phyloP scores from a whole-genome alignment of 1,140 invertebrate genomes.

The Drosophila ananassae region DNA sequence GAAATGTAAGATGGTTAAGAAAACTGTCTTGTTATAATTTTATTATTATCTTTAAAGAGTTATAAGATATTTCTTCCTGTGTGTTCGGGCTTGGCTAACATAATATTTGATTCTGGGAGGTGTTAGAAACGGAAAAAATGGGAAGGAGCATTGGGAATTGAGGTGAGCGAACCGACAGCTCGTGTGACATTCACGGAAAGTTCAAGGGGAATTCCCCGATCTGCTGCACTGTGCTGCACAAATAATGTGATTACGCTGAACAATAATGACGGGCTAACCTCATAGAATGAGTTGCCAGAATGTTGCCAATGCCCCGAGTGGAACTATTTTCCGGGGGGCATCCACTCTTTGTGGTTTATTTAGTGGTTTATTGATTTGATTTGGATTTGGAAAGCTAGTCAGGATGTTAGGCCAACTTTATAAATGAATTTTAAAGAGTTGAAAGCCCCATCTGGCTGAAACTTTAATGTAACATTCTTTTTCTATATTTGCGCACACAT shows the following conservation, averaged over 20 bases:
- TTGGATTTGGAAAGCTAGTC: constrained; percentile 11
- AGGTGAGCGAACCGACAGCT: constrained; percentile 55
- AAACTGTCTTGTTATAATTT: neutral
- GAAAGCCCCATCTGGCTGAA: no score
- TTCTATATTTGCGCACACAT: neutral
- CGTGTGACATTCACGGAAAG: constrained; percentile 66
- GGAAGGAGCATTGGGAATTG: constrained; percentile 7
- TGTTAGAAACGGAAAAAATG: constrained; percentile 2
- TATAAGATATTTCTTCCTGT: neutral
- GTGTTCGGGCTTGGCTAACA: constrained; percentile 25
- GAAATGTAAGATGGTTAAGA: neutral
- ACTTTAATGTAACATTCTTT: constrained; percentile 10
- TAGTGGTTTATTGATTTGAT: constrained; percentile 37
- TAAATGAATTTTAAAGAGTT: neutral
- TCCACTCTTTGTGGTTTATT: constrained; percentile 12
- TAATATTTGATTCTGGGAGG: constrained; percentile 32
- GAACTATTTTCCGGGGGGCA: neutral
- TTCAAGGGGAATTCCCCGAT: constrained; percentile 59
- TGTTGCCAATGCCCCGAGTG: neutral
- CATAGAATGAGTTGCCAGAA: constrained; percentile 25
- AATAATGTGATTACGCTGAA: constrained; percentile 32
- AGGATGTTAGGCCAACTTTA: neutral
- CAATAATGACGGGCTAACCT: constrained; percentile 37
- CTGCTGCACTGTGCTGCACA: constrained; percentile 29
- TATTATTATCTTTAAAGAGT: neutral